These are phyloP conservation scores for Apomyelois bistriatella DNA, from an alignment of 2,888 invertebrate genomes.

Conservation along the genomic window DNA sequence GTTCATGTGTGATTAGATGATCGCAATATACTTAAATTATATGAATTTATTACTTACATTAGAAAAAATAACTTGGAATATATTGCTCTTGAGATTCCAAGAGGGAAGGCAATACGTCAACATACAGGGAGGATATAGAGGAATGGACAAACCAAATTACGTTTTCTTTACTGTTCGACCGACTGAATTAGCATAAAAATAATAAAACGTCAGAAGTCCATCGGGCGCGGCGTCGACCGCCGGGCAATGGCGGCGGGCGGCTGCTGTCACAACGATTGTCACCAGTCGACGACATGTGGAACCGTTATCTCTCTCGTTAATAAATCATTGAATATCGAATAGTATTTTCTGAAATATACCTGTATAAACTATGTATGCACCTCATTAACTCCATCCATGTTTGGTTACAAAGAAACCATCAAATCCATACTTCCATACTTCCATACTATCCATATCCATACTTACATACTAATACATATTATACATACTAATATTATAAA, in stretches of 20 bases:
- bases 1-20: too few species aligned
- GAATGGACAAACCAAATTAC: conserved; percentile 38
- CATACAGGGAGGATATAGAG: conserved; percentile 20
- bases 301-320: conserved; percentile 33
- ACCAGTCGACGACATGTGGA: conserved; percentile 37
- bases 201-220: conserved; percentile 60
- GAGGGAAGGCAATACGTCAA: conserved; percentile 17
- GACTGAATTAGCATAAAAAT: conserved; percentile 68
- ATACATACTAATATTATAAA: too few species aligned
- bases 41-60: too few species aligned
- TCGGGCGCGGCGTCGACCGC: conserved; percentile 36
- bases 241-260: conserved; percentile 40
- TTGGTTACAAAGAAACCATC: too few species aligned
- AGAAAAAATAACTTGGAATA: too few species aligned
- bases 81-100: too few species aligned
- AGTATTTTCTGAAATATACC: conserved; percentile 3
- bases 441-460: too few species aligned
- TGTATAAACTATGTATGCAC: too few species aligned
- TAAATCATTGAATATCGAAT: conserved; percentile 19
- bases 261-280: conserved; percentile 60
- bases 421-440: too few species aligned
- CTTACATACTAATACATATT: too few species aligned
- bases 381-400: too few species aligned
- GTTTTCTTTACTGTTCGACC: conserved; percentile 47
- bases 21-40: too few species aligned